Conservation (phyloP, 2,888 invertebrate species). For the Romanomermis culicivorax region DNA sequence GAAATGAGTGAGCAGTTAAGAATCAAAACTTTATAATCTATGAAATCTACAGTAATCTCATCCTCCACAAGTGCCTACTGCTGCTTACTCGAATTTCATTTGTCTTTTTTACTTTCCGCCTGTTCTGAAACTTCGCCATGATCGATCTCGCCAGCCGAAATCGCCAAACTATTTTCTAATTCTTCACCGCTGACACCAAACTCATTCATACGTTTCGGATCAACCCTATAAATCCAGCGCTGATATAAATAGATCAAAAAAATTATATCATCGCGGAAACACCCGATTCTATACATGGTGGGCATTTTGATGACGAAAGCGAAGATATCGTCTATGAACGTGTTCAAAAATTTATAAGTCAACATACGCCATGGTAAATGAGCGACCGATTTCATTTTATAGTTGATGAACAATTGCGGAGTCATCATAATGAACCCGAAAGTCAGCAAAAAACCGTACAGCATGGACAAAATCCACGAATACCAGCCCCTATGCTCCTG, state of each 20-base stretch:
- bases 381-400: conserved; percentile 94
- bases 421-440: conserved; percentile 99
- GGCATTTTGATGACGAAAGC: conserved; percentile 99
- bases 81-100: no score
- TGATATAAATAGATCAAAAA: conserved; percentile 98
- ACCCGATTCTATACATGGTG: conserved; percentile 70
- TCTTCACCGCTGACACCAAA: conserved; percentile 92
- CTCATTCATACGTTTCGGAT: conserved; percentile 80
- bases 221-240: conserved; percentile 92
- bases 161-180: conserved; percentile 31
- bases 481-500: conserved; percentile 98
- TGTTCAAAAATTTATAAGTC: conserved; percentile 96
- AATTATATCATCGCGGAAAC: conserved; percentile 93
- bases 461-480: conserved; percentile 80
- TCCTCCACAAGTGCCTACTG: no score
- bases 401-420: conserved; percentile 98
- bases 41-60: no score
- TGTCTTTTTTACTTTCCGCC: not conserved
- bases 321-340: conserved; percentile 98
- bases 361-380: conserved; percentile 99
- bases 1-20: no score
- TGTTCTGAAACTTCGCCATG: not conserved
- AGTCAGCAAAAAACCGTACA: conserved; percentile 88
- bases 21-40: no score
- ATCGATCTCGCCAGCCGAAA: not conserved